Conservation (phyloP, 2,888 invertebrate species). For the Chirona hameri region DNA sequence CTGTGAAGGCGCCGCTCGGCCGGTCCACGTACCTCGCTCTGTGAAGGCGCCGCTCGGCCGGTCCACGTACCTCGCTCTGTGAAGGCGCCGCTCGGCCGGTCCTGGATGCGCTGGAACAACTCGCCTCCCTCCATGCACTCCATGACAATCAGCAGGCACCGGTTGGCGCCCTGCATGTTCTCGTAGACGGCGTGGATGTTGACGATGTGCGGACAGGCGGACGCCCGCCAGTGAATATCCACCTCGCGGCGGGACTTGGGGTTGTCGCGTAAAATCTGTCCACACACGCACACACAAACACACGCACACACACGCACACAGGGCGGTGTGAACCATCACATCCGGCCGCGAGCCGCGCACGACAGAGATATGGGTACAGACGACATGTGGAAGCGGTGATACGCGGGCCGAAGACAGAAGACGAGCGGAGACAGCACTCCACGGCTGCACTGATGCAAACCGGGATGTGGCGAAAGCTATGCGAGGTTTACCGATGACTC, state of each 20-base stretch:
- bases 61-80: slow-evolving; percentile 73
- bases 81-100: slow-evolving; percentile 88
- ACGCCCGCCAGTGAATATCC: slow-evolving; percentile 90
- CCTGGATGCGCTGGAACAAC: slow-evolving; percentile 94
- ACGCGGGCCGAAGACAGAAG: no score
- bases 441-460: no score
- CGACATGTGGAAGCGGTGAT: no score
- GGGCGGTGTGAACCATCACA: neutral
- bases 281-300: slow-evolving; percentile 29
- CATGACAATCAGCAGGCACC: slow-evolving; percentile 96
- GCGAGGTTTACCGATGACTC: no score
- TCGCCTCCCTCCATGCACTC: slow-evolving; percentile 99
- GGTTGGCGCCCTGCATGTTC: slow-evolving; percentile 86
- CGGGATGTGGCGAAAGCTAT: no score
- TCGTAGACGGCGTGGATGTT: slow-evolving; percentile 91
- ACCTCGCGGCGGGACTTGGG: slow-evolving; percentile 91
- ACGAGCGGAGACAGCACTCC: no score
- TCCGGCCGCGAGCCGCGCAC: no score
- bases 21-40: no score
- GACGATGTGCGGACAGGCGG: slow-evolving; percentile 88
- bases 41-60: no score
- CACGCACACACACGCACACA: neutral
- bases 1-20: no score
- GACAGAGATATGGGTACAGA: no score
- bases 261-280: slow-evolving; percentile 80